A percentile compares a stretch with the other conserved stretches of the same genome.
phyloP scores from a whole-genome alignment of 2,113 vertebrate species.

The Miniopterus natalensis region DNA sequence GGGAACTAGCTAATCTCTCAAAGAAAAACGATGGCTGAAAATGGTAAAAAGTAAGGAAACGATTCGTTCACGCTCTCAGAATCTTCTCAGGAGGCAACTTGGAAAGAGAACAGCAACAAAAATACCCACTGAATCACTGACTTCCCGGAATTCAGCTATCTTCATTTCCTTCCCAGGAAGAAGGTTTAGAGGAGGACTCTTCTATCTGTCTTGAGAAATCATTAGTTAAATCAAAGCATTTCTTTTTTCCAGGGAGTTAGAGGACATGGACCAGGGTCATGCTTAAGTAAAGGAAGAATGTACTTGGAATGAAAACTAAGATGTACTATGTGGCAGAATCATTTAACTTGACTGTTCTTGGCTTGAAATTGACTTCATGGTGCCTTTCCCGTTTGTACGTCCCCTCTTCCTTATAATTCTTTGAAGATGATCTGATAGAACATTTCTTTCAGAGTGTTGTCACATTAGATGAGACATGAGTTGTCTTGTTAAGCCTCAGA shows the following conservation, averaged over 20 bases:
- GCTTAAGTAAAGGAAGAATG: neutral
- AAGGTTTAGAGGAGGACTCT: neutral
- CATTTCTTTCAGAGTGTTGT: neutral
- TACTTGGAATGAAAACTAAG: neutral
- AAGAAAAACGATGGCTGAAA: neutral
- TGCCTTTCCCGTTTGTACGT: neutral
- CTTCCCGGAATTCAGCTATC: constrained; percentile 58
- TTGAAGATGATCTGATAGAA: neutral
- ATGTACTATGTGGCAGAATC: neutral
- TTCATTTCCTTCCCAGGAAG: constrained; percentile 4
- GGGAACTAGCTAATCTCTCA: neutral
- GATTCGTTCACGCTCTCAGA: neutral
- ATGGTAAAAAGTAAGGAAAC: neutral
- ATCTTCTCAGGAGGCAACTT: constrained; percentile 60
- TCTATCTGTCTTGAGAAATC: constrained; percentile 22
- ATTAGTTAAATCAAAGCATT: constrained; percentile 38
- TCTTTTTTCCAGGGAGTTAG: neutral
- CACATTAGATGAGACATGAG: neutral
- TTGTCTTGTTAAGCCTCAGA: constrained; percentile 50
- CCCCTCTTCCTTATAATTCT: neutral
- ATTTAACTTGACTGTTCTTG: neutral
- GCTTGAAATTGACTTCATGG: neutral
- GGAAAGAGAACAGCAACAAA: constrained; percentile 10
- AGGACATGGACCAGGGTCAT: neutral
- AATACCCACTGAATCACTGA: neutral